Percentiles rank a stretch among this genome's conserved stretches.
These are phyloP conservation scores for Meteorus sp. DNA, from an alignment of 1,140 invertebrate genomes.

Conservation along the genomic window DNA sequence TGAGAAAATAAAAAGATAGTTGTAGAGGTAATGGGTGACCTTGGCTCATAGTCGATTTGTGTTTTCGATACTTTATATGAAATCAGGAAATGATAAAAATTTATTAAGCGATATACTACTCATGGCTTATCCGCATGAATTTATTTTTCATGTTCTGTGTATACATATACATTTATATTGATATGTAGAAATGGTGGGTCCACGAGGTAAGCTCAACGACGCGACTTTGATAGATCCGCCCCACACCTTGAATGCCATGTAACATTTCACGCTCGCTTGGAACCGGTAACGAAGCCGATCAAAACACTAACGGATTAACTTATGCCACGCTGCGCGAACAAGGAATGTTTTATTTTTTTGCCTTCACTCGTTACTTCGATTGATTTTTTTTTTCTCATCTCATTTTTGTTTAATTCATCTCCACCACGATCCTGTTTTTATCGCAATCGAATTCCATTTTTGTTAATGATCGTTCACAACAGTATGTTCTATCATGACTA, in stretches of 20 bases:
- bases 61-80: too few species aligned
- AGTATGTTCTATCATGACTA: too few species aligned
- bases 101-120: constrained; percentile 9
- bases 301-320: constrained; percentile 31
- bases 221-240: constrained; percentile 33
- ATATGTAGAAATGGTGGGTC: too few species aligned
- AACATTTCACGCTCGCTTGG: constrained; percentile 40
- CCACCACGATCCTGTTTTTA: too few species aligned
- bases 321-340: constrained; percentile 22
- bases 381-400: constrained; percentile 6
- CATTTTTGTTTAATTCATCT: too few species aligned
- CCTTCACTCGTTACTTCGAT: not conserved
- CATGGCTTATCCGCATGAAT: not conserved
- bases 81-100: too few species aligned
- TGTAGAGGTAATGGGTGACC: not conserved
- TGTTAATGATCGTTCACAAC: too few species aligned
- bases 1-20: not conserved
- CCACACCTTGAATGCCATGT: constrained; percentile 40
- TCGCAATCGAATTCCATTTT: too few species aligned
- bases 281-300: constrained; percentile 32
- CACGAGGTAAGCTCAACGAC: not conserved
- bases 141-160: not conserved
- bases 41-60: not conserved
- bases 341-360: constrained; percentile 8
- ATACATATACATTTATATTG: not conserved